Evolutionary conservation across 2,797 vertebrate genomes (phyloP).

Genomic region (Kryptopterus vitreolus): DNA sequence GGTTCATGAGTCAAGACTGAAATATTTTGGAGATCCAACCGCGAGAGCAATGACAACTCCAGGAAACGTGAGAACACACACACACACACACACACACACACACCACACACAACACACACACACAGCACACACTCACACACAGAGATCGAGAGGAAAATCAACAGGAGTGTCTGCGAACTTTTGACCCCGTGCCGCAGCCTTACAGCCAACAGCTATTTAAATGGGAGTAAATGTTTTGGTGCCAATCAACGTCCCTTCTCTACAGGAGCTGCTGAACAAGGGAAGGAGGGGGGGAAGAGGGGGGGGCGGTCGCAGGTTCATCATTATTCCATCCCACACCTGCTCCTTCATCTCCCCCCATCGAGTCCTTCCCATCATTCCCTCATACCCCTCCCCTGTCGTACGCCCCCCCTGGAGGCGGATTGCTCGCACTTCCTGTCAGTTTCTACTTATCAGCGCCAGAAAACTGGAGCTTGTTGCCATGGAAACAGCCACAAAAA

Average conservation of each 20-base stretch:
- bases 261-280: conserved; percentile 56
- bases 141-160: conserved; percentile 43
- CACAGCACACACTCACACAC: no score
- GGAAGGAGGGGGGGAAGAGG: conserved; percentile 3
- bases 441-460: conserved; percentile 74
- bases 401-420: conserved; percentile 63
- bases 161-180: conserved; percentile 59
- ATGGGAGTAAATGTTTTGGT: conserved; percentile 58
- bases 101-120: no score
- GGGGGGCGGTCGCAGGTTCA: conserved; percentile 29
- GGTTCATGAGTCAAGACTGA: conserved; percentile 13
- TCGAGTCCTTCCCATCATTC: conserved; percentile 16
- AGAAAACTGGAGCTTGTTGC: conserved; percentile 78
- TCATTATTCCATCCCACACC: conserved; percentile 53
- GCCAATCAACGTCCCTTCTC: conserved; percentile 49
- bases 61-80: not conserved
- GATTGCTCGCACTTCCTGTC: conserved; percentile 71
- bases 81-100: no score
- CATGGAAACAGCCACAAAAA: conserved; percentile 77
- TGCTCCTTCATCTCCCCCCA: conserved; percentile 42
- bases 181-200: conserved; percentile 61
- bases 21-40: conserved; percentile 8
- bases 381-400: conserved; percentile 43
- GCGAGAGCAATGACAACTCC: not conserved
- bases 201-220: conserved; percentile 58